Percentiles rank a stretch among this genome's conserved stretches.
phyloP scores from a whole-genome alignment of 1,140 invertebrate genomes.

The Myzus persicae region DNA sequence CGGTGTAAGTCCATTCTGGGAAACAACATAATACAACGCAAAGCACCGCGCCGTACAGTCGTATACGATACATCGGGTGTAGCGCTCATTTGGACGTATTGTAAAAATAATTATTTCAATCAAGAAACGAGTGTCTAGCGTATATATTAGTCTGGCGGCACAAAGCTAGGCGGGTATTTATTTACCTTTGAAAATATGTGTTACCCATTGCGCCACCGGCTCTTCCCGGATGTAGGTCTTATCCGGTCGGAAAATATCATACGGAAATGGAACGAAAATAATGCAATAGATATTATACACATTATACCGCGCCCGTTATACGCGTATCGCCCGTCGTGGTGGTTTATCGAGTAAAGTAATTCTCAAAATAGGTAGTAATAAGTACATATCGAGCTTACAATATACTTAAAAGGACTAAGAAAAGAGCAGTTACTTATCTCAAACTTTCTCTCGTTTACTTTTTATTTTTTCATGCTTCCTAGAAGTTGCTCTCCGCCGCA shows the following conservation, averaged over 20 bases:
- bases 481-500: background rate
- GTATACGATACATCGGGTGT: no score
- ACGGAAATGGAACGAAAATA: background rate
- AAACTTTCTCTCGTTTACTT: background rate
- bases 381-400: background rate
- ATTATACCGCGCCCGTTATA: no score
- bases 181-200: no score
- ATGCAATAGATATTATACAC: no score
- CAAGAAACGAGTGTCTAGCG: background rate
- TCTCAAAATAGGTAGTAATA: no score
- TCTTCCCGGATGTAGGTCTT: background rate
- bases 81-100: background rate
- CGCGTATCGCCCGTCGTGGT: no score
- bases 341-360: background rate
- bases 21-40: background rate
- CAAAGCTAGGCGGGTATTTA: no score
- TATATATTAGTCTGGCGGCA: no score
- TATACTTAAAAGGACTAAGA: background rate
- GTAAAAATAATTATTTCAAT: background rate
- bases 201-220: no score
- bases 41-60: no score
- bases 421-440: background rate
- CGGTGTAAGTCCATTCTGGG: background rate
- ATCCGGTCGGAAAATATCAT: background rate
- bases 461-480: background rate